phyloP scores from a whole-genome alignment of 2,888 invertebrate genomes.

The Eupithecia subfuscata region DNA sequence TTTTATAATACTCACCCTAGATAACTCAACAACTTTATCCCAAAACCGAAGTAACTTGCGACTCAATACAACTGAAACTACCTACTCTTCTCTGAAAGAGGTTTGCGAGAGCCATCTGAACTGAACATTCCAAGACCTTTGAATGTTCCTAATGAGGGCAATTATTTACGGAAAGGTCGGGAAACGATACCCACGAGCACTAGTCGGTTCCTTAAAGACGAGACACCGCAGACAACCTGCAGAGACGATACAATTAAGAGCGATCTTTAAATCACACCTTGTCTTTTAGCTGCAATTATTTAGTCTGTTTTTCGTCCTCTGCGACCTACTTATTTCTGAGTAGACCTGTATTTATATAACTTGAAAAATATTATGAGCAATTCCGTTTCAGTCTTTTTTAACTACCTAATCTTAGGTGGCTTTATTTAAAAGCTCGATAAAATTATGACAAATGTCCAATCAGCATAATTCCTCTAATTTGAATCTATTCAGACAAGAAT shows the following conservation, averaged over 20 bases:
- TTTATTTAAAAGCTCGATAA: neutral
- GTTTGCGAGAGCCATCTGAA: neutral
- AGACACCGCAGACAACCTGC: neutral
- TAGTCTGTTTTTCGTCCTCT: neutral
- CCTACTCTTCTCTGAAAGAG: neutral
- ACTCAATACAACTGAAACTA: neutral
- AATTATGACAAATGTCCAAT: constrained; percentile 1
- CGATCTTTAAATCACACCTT: neutral
- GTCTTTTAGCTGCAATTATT: neutral
- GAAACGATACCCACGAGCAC: neutral
- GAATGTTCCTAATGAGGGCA: neutral
- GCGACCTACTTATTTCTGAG: neutral
- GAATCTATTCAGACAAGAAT: neutral
- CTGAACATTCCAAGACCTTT: constrained; percentile 1
- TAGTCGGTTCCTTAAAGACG: neutral
- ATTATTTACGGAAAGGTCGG: neutral
- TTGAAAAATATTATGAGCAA: neutral
- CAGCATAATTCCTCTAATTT: constrained; percentile 9
- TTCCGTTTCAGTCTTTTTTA: neutral
- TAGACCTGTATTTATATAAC: neutral
- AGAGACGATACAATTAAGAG: neutral
- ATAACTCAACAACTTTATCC: neutral
- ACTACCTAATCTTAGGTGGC: neutral
- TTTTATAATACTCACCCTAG: neutral
- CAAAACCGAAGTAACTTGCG: neutral